phyloP scores from a whole-genome alignment of 2,797 vertebrate genomes.

The Selene dorsalis region DNA sequence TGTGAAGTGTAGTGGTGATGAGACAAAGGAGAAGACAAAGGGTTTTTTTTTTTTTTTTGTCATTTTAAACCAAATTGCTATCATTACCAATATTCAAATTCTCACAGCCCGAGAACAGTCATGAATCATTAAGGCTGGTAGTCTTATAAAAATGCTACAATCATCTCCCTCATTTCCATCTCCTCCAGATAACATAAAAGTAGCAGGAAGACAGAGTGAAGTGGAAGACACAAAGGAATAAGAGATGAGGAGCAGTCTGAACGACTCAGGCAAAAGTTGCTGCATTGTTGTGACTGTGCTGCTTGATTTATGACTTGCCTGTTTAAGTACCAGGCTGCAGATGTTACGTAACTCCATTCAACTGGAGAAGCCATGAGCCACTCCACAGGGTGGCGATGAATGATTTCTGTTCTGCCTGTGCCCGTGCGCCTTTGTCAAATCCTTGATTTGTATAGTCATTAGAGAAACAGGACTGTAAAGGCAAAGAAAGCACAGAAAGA shows the following conservation, averaged over 20 bases:
- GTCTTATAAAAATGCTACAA: constrained; percentile 9
- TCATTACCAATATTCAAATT: constrained; percentile 48
- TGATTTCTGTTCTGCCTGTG: constrained; percentile 35
- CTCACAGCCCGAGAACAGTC: constrained; percentile 9
- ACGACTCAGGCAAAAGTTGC: constrained; percentile 59
- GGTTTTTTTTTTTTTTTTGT: background rate
- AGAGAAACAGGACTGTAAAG: constrained; percentile 30
- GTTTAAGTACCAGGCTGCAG: constrained; percentile 64
- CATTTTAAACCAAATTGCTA: constrained; percentile 43
- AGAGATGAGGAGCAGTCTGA: constrained; percentile 47
- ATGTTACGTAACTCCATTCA: constrained; percentile 69
- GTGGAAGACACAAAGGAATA: constrained; percentile 26
- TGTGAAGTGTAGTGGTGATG: constrained; percentile 14
- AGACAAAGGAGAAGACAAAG: constrained; percentile 26
- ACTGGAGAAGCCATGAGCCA: constrained; percentile 48
- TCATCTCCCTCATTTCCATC: constrained; percentile 31
- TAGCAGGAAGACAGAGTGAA: constrained; percentile 6
- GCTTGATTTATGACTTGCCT: constrained; percentile 69
- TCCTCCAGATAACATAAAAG: constrained; percentile 37
- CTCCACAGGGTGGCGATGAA: constrained; percentile 41
- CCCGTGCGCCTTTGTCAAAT: constrained; percentile 41
- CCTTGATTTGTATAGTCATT: constrained; percentile 49
- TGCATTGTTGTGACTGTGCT: constrained; percentile 48
- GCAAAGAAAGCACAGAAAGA: constrained; percentile 27
- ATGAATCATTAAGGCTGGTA: constrained; percentile 43